These are phyloP conservation scores for Sclerodermus sp. DNA, from an alignment of 2,888 invertebrate species.

Conservation along the genomic window DNA sequence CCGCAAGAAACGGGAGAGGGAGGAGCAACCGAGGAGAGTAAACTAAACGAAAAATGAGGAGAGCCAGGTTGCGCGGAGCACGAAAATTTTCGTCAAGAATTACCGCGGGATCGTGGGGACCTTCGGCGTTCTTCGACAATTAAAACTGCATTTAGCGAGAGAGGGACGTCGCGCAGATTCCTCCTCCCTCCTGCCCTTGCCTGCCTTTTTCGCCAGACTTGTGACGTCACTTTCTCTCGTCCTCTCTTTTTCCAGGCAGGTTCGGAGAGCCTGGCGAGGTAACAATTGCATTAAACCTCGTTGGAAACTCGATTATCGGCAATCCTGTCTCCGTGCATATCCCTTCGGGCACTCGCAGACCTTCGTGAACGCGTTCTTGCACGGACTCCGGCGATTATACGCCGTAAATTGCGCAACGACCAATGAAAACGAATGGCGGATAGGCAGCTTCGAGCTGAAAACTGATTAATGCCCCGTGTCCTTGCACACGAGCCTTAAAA, in stretches of 20 bases:
- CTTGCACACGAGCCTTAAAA: too few species aligned
- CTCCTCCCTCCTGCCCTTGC: too few species aligned
- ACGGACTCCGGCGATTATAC: background rate
- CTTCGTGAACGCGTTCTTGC: background rate
- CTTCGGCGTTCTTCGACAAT: background rate
- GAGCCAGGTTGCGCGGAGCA: background rate
- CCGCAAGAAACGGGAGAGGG: background rate
- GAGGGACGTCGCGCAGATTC: too few species aligned
- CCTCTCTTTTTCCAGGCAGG: too few species aligned
- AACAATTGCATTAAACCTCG: slow-evolving; percentile 28
- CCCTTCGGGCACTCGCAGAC: background rate
- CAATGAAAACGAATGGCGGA: background rate
- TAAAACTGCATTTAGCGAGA: background rate
- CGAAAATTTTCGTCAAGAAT: background rate
- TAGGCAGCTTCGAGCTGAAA: background rate
- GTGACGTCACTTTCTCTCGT: too few species aligned
- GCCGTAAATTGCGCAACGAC: background rate
- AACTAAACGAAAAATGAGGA: too few species aligned
- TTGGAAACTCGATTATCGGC: slow-evolving; percentile 30
- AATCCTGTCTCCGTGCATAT: slow-evolving; percentile 19
- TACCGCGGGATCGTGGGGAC: background rate
- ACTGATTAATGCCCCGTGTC: too few species aligned
- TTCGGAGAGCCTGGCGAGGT: slow-evolving; percentile 9
- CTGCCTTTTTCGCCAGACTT: too few species aligned
- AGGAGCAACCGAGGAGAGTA: background rate